phyloP scores from a whole-genome alignment of 2,888 invertebrate species.

The Carterocephalus palaemon region DNA sequence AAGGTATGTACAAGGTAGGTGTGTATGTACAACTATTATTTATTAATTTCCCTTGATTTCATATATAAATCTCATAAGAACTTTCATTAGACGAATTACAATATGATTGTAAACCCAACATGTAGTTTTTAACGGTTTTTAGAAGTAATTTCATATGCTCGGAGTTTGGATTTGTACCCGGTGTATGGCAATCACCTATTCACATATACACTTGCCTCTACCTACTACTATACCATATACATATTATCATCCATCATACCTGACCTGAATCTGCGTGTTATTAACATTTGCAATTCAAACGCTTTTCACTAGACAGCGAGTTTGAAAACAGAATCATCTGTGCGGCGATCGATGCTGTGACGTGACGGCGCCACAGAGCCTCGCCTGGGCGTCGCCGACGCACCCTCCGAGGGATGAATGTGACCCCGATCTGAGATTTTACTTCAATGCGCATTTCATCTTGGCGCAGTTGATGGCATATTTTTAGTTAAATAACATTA shows the following conservation, averaged over 20 bases:
- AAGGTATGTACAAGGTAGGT: too few relatives aligned
- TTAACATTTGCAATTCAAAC: constrained; percentile 16
- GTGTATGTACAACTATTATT: too few relatives aligned
- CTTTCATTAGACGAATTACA: too few relatives aligned
- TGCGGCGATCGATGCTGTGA: constrained; percentile 55
- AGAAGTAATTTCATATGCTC: too few relatives aligned
- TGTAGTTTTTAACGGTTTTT: too few relatives aligned
- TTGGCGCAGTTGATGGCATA: constrained; percentile 7
- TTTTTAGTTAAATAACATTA: constrained; percentile 6
- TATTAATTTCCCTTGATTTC: too few relatives aligned
- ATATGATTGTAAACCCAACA: too few relatives aligned
- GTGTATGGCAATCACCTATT: too few relatives aligned
- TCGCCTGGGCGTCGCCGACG: constrained; percentile 62
- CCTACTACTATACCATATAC: too few relatives aligned
- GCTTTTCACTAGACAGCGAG: constrained; percentile 12
- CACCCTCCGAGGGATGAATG: constrained; percentile 56
- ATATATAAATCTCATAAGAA: too few relatives aligned
- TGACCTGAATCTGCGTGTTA: constrained; percentile 6
- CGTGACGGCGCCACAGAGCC: constrained; percentile 60
- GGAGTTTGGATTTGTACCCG: too few relatives aligned
- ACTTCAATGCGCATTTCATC: constrained; percentile 27
- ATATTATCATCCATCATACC: not conserved
- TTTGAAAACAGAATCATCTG: constrained; percentile 41
- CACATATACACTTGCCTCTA: too few relatives aligned
- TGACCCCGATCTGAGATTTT: constrained; percentile 51